phyloP scores from a whole-genome alignment of 2,888 invertebrate species.

The Helobdella robusta region DNA sequence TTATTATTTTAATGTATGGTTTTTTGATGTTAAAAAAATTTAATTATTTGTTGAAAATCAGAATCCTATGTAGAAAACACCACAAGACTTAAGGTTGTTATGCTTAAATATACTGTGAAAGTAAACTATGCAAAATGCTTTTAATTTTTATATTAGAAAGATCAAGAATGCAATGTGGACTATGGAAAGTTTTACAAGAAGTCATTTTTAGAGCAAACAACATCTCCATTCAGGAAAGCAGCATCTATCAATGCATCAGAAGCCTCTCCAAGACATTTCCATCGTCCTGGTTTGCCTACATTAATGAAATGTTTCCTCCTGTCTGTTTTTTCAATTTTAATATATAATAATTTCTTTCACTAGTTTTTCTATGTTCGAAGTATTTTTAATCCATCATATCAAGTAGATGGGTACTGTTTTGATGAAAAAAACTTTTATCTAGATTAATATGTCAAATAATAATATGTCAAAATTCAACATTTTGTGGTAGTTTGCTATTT shows the following conservation, averaged over 20 bases:
- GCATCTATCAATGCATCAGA: conserved; percentile 13
- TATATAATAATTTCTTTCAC: not conserved
- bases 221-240: conserved; percentile 1
- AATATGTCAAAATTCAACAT: too few species aligned
- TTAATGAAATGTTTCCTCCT: not conserved
- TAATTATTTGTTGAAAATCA: not conserved
- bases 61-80: not conserved
- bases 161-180: not conserved
- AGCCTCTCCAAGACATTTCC: conserved; percentile 20
- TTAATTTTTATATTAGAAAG: not conserved
- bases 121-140: not conserved
- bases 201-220: conserved; percentile 5
- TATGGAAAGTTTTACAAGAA: conserved; percentile 21
- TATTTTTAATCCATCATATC: too few species aligned
- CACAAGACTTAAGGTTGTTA: not conserved
- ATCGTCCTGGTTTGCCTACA: conserved; percentile 14
- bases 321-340: not conserved
- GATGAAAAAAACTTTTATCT: too few species aligned
- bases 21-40: not conserved
- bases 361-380: too few species aligned
- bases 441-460: too few species aligned
- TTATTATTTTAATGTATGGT: not conserved
- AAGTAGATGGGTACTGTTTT: too few species aligned
- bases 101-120: not conserved
- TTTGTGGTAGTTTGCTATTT: too few species aligned